Evolutionary conservation across 2,888 invertebrate genomes (phyloP).

Genomic region (Pollenia griseotomentosa): DNA sequence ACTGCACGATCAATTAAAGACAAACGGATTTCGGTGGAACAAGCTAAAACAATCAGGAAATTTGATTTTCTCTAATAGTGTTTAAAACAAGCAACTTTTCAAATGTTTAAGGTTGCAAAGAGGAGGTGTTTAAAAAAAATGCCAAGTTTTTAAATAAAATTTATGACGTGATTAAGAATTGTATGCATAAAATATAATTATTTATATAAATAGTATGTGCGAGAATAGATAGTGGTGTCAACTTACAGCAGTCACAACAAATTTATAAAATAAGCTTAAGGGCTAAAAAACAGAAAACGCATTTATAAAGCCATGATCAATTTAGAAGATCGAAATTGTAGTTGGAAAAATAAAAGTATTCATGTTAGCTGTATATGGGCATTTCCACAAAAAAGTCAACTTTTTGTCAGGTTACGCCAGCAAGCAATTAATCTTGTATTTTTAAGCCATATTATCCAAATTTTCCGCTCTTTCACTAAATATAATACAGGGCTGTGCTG

Average conservation of each 20-base stretch:
- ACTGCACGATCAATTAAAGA: slow-evolving; percentile 76
- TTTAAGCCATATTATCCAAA: too few species aligned
- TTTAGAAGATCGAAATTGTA: slow-evolving; percentile 36
- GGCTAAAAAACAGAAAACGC: slow-evolving; percentile 44
- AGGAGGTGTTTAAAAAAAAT: slow-evolving; percentile 57
- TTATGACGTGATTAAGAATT: slow-evolving; percentile 75
- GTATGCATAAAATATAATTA: slow-evolving; percentile 12
- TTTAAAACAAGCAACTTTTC: slow-evolving; percentile 8
- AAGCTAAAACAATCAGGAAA: slow-evolving; percentile 80
- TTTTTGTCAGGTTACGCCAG: too few species aligned
- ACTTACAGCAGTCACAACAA: slow-evolving; percentile 55
- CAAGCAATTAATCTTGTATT: too few species aligned
- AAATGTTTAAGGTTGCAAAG: slow-evolving; percentile 9
- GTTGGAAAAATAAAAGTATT: background rate
- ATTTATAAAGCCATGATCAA: slow-evolving; percentile 24
- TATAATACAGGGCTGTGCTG: too few species aligned
- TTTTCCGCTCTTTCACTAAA: too few species aligned
- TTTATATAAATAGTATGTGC: background rate
- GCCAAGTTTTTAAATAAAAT: slow-evolving; percentile 53
- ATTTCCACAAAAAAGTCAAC: too few species aligned
- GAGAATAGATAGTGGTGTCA: slow-evolving; percentile 45
- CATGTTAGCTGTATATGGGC: background rate
- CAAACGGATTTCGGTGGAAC: slow-evolving; percentile 42
- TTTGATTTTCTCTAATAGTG: slow-evolving; percentile 79
- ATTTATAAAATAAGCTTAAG: slow-evolving; percentile 53